Conservation (phyloP, 30 jellyfish, hydroid and myxozoan species). For the Euphysa ruthae region DNA sequence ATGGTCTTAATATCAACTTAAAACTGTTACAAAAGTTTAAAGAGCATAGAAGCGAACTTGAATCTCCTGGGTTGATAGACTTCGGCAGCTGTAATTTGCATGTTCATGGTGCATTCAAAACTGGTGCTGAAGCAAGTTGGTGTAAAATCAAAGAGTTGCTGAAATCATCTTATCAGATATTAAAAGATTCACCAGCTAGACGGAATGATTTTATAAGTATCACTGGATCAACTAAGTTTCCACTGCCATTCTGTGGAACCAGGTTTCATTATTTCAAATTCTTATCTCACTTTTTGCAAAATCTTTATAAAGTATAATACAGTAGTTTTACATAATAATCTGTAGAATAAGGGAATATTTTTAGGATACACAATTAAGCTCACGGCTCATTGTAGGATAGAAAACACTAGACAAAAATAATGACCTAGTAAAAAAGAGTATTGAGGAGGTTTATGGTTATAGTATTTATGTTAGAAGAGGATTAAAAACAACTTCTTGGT, state of each 20-base stretch:
- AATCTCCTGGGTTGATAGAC: neutral
- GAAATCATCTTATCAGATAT: neutral
- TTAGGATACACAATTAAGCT: too few species aligned
- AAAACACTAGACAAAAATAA: too few species aligned
- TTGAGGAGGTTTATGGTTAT: too few species aligned
- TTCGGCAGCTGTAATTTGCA: slow-evolving; percentile 11
- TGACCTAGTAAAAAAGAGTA: too few species aligned
- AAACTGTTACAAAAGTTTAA: too few species aligned
- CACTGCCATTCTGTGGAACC: slow-evolving; percentile 6
- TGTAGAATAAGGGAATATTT: too few species aligned
- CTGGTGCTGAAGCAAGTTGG: too few species aligned
- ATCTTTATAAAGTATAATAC: neutral
- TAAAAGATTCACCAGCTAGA: slow-evolving; percentile 12
- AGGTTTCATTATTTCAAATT: too few species aligned
- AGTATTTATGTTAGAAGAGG: too few species aligned
- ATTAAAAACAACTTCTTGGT: too few species aligned
- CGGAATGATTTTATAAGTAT: neutral
- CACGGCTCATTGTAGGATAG: too few species aligned
- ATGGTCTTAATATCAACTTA: slow-evolving; percentile 7
- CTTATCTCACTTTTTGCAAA: neutral
- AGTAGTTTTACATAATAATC: too few species aligned
- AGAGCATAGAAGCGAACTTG: neutral
- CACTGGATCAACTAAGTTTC: slow-evolving; percentile 13
- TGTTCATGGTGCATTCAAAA: slow-evolving; percentile 18
- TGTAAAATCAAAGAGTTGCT: slow-evolving; percentile 3